Base-by-base conservation (phyloP, 2,113 vertebrate genomes). In the Mixornis gularis region DNA sequence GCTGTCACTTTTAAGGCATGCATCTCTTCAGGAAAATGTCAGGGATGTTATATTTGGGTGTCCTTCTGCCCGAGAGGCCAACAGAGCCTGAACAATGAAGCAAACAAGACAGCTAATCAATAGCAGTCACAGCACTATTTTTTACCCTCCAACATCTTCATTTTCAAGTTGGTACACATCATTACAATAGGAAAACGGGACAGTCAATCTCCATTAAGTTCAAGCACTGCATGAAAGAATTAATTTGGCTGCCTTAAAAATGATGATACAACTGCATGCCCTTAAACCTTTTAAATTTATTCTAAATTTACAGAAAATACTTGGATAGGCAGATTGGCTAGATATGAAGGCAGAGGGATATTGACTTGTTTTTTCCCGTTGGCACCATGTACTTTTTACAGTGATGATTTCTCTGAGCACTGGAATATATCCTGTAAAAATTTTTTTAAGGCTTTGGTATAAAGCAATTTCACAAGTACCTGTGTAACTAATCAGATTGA, bases 91-190 rank as follows among this genome's bases (percentile, higher is more conserved):
- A 95, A 97, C 95, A 96, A 96, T 95, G 95, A 93, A 87, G 95
- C 92, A 95, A 97, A 94, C 65, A 81, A 92, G 96, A 96, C 92
- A 95, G 94, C 82, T 97, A 97, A 97, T 97, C 97, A 97, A 97
- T 96, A 97, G 95, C 83, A 92, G 89, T 89, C 97, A 95, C 94
- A 84, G 83, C 68, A 86, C 92, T 93, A 90, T 94, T 95, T 97
- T 96, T 97, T 95, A 96, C 90, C 94, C 92, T 66, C 72, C 79
- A 94, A 96, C 93, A 97, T 97, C 96, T 97, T 97, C 80, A 95
- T 95, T 97, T 97, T 96, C 95, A 94, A 95, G 86, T 96, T 78
- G 68, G 86, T 94, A 96, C 96, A 97, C 95, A 96, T 96, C 92
- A 97, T 95, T 95, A 96, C 95, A 96, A 95, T 71, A 95, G 96